These are phyloP conservation scores for Numenius phaeopus DNA, from an alignment of 2,797 vertebrate genomes.

Conservation along the genomic window DNA sequence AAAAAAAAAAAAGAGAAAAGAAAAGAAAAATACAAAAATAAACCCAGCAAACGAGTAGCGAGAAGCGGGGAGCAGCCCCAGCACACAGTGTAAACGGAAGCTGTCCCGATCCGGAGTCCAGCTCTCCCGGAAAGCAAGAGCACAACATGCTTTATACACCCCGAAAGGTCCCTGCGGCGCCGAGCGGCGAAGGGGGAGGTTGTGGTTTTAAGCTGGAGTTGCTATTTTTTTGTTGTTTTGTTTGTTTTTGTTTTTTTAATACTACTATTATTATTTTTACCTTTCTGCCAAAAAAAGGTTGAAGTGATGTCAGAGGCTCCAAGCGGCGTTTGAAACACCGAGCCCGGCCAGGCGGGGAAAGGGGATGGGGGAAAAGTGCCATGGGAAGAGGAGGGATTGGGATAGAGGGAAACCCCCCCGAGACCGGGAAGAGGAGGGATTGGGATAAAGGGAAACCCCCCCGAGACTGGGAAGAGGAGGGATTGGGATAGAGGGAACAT, in stretches of 20 bases:
- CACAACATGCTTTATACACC: conserved; percentile 51
- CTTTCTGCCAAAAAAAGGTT: not conserved
- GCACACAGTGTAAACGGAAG: conserved; percentile 59
- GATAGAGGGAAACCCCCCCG: no score
- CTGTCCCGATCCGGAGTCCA: conserved; percentile 44
- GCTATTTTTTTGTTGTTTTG: not conserved
- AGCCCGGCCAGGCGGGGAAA: conserved; percentile 6
- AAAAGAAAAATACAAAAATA: conserved; percentile 23
- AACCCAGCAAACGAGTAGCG: conserved; percentile 43
- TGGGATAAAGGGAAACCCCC: no score
- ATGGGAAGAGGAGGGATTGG: no score
- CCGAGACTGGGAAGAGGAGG: not conserved
- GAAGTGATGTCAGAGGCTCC: conserved; percentile 44
- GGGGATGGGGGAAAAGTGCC: conserved; percentile 29
- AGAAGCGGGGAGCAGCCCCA: conserved; percentile 71
- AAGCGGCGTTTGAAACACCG: conserved; percentile 43
- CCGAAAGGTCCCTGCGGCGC: not conserved
- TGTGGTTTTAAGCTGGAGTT: not conserved
- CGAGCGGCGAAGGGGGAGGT: not conserved
- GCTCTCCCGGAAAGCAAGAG: conserved; percentile 64
- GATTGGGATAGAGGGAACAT: not conserved
- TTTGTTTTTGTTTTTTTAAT: not conserved
- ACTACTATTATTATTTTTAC: not conserved
- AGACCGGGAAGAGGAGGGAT: no score
- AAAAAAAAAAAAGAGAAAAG: not conserved